Evolutionary conservation across 1,140 invertebrate species (phyloP), one percentile per base, ranked within the genome.

Genomic region (Drosophila quadrilineata): DNA sequence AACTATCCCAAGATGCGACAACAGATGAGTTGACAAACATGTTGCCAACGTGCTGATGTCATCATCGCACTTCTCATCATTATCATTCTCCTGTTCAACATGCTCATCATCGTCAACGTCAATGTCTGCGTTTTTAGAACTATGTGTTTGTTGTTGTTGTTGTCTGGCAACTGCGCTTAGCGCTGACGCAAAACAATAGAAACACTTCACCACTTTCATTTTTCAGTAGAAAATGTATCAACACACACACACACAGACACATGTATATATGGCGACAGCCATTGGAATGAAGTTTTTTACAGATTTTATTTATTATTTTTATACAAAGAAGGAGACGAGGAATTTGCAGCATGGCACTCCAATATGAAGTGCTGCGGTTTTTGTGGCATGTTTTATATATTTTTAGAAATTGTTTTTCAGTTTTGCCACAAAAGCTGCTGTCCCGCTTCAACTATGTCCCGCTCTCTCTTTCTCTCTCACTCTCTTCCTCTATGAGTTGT

Each of bases 221-320:
- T 80, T 79, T 69, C 75, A 59, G 71, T 53, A 52, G 66, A 65
- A 75, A 75, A 71, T n/a, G n/a, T n/a, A n/a, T n/a, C n/a, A n/a
- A 75, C 62, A 62, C 60, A 57, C 67, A 21, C 28, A 60, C 53
- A 71, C 56, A 38, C 17, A 46, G 9, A 10, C 14, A 36, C 38
- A 45, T 26, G 26, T 24, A 38, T 8, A 46, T 12, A 57, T 48
- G 77, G 50, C 45, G 24, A 38, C 28, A 82, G 4, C 33, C 28
- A 58, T 43, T 60, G 35, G 16, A 31, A 41, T 43, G 17, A 57
- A 54, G 28, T 64, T 85, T 77, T n/a, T 85, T 67, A 50, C 36
- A 57, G 54, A 85, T 79, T 84, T 85, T 85, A 85, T 84, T 84
- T 85, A 85, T 84, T 84, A 85, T 84, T 84, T 66, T 65, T 35